Evolutionary conservation across 2,113 vertebrate genomes (phyloP).

Genomic region (Gallinago paraguaiae): DNA sequence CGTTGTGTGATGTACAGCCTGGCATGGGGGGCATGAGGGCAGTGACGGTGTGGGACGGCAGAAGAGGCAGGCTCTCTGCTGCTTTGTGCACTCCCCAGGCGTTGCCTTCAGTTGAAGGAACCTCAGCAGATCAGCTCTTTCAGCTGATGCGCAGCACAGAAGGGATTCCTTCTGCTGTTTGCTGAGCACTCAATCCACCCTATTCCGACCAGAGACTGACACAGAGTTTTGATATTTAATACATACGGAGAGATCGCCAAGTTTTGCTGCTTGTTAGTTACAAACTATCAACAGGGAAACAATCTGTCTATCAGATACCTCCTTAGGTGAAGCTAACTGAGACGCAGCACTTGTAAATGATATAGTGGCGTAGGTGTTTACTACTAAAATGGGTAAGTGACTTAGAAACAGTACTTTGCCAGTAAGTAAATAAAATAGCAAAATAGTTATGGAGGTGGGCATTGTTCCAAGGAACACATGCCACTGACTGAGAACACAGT

Average conservation of each 20-base stretch:
- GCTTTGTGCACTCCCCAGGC: not conserved
- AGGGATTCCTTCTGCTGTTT: not conserved
- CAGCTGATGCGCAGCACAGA: not conserved
- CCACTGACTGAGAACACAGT: not conserved
- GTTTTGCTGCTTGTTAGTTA: not conserved
- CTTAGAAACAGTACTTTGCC: not conserved
- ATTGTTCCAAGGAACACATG: not conserved
- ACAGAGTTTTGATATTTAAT: not conserved
- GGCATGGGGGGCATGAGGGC: not conserved
- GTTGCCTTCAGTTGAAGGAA: not conserved
- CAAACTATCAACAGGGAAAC: not conserved
- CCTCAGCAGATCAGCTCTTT: not conserved
- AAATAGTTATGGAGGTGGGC: not conserved
- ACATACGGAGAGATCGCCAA: not conserved
- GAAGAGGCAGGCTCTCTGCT: not conserved
- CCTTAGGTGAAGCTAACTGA: not conserved
- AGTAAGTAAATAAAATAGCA: not conserved
- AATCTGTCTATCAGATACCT: not conserved
- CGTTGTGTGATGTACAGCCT: rapidly evolving
- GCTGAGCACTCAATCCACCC: not conserved
- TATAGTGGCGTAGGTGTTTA: not conserved
- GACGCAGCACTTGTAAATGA: not conserved
- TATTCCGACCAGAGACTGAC: not conserved
- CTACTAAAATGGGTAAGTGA: not conserved
- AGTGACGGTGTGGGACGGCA: not conserved